A percentile compares a stretch with the other conserved stretches of the same genome.
These are phyloP conservation scores for Proteles cristata DNA, from an alignment of 2,113 vertebrate genomes.

Conservation along the genomic window DNA sequence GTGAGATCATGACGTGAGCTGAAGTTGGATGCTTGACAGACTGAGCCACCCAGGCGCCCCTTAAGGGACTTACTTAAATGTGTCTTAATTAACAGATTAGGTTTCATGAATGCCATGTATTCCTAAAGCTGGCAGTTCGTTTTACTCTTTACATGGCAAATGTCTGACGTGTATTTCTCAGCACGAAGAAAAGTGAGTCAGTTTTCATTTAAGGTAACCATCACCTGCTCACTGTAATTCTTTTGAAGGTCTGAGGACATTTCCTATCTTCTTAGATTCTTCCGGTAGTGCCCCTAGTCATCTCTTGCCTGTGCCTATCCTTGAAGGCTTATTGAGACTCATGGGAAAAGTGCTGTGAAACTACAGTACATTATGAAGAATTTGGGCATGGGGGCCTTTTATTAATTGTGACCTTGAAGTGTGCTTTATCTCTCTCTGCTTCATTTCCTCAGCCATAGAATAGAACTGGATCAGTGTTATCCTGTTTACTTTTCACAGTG, in stretches of 20 bases:
- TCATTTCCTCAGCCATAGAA: not conserved
- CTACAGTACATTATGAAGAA: not conserved
- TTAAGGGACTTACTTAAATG: not conserved
- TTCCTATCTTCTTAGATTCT: not conserved
- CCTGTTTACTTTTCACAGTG: not conserved
- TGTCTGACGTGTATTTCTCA: not conserved
- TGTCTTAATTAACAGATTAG: not conserved
- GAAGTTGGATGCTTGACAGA: too few relatives aligned
- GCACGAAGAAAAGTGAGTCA: not conserved
- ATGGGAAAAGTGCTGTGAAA: not conserved
- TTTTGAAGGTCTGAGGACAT: not conserved
- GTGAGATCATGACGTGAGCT: too few relatives aligned
- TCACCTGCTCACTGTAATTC: not conserved
- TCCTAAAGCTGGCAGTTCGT: not conserved
- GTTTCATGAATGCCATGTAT: not conserved
- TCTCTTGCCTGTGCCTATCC: not conserved
- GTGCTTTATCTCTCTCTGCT: not conserved
- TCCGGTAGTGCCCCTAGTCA: not conserved
- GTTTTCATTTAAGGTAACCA: not conserved
- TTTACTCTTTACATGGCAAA: not conserved
- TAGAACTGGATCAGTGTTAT: not conserved
- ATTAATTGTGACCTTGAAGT: not conserved
- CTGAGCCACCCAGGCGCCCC: too few relatives aligned
- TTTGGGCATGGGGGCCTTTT: not conserved
- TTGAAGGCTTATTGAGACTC: not conserved